phyloP scores from a whole-genome alignment of 2,888 invertebrate species.

The Epistrophe grossulariae region DNA sequence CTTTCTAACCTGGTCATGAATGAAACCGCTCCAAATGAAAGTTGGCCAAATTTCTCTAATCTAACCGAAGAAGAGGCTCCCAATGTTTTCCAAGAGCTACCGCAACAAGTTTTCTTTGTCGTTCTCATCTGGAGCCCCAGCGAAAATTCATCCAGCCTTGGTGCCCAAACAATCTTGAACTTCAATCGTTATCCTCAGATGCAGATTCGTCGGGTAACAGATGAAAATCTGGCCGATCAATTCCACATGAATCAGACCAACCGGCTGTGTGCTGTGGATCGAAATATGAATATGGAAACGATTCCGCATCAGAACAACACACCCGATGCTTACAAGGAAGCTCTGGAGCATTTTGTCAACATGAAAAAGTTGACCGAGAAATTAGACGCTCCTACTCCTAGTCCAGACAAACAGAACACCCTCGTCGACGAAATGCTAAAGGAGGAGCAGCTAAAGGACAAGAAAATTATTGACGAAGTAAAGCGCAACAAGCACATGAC shows the following conservation, averaged over 20 bases:
- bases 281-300: slow-evolving; percentile 74
- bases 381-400: slow-evolving; percentile 47
- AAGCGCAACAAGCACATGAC: slow-evolving; percentile 85
- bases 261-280: slow-evolving; percentile 78
- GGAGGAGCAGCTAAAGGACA: slow-evolving; percentile 34
- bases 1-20: slow-evolving; percentile 85
- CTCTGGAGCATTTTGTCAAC: slow-evolving; percentile 77
- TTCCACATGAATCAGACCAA: slow-evolving; percentile 78
- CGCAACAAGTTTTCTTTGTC: slow-evolving; percentile 85
- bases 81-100: slow-evolving; percentile 85
- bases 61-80: slow-evolving; percentile 83
- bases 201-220: slow-evolving; percentile 85
- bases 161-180: slow-evolving; percentile 84
- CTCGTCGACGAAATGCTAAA: slow-evolving; percentile 21
- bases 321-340: slow-evolving; percentile 80
- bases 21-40: slow-evolving; percentile 85
- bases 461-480: slow-evolving; percentile 78
- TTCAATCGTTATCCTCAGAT: slow-evolving; percentile 86
- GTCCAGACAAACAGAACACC: not conserved
- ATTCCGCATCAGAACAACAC: slow-evolving; percentile 80
- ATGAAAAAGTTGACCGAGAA: slow-evolving; percentile 77
- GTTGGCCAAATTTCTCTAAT: slow-evolving; percentile 88
- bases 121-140: slow-evolving; percentile 88
- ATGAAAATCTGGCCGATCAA: slow-evolving; percentile 78
- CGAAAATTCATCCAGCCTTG: slow-evolving; percentile 84